A percentile compares a stretch with the other conserved stretches of the same genome.
These are phyloP conservation scores for Acanthopagrus latus DNA, from an alignment of 2,797 vertebrate species.

Conservation along the genomic window DNA sequence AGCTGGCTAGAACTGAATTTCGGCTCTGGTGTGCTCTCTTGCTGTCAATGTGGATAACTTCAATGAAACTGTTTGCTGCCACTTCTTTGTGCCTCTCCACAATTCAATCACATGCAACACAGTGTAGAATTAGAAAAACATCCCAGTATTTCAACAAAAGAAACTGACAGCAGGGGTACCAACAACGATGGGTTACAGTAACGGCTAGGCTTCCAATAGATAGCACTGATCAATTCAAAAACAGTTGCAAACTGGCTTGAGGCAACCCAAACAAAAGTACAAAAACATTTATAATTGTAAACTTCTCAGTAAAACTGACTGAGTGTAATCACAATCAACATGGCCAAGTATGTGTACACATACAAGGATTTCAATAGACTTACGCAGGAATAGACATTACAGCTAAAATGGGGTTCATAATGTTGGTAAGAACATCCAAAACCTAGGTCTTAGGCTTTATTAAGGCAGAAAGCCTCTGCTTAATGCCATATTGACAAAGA, in stretches of 20 bases:
- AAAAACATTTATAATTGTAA: too few species aligned
- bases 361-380: too few species aligned
- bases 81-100: constrained; percentile 24
- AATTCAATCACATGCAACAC: constrained; percentile 36
- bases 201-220: background rate
- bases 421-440: background rate
- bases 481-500: background rate
- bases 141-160: constrained; percentile 21
- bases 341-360: background rate
- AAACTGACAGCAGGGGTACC: constrained; percentile 6
- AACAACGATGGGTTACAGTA: background rate
- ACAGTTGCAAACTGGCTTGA: background rate
- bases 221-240: background rate
- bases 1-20: constrained; percentile 8
- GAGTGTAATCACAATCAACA: background rate
- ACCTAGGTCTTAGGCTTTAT: background rate
- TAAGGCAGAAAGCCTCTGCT: background rate
- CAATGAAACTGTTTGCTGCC: constrained; percentile 34
- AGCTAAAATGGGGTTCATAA: background rate
- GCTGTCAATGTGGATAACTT: constrained; percentile 47
- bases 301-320: background rate
- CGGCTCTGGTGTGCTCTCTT: constrained; percentile 11
- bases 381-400: background rate
- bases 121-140: constrained; percentile 27
- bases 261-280: too few species aligned